phyloP scores from a whole-genome alignment of 2,797 vertebrate species.

The Sebastes itinus region DNA sequence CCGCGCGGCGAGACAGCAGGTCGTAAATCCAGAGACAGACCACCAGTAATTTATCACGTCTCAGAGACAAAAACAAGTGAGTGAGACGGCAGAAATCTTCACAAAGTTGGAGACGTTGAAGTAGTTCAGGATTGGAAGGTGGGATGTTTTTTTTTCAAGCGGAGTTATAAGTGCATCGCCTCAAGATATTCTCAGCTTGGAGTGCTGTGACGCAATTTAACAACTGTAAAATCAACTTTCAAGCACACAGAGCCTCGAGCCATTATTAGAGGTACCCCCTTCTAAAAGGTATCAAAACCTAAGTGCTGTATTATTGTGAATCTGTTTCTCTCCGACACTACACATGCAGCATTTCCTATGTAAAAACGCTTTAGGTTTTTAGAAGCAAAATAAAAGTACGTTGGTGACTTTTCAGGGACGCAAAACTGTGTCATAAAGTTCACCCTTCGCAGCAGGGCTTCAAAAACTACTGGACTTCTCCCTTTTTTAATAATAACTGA shows the following conservation, averaged over 20 bases:
- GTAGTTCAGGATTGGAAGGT: constrained; percentile 4
- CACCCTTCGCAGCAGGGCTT: background rate
- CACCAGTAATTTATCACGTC: constrained; percentile 60
- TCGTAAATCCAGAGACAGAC: constrained; percentile 70
- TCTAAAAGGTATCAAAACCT: constrained; percentile 23
- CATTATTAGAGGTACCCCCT: constrained; percentile 32
- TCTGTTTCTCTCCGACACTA: constrained; percentile 20
- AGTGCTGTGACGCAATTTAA: constrained; percentile 57
- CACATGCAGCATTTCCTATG: background rate
- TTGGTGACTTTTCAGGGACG: background rate
- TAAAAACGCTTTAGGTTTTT: constrained; percentile 7
- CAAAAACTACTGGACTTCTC: background rate
- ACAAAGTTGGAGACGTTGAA: constrained; percentile 38
- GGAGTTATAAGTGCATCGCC: constrained; percentile 32
- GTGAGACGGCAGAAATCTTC: constrained; percentile 33
- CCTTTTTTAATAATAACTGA: background rate
- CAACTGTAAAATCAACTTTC: constrained; percentile 70
- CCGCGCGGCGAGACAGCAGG: constrained; percentile 35
- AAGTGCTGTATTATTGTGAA: constrained; percentile 16
- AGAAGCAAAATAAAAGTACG: background rate
- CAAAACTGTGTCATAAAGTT: background rate
- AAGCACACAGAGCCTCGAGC: constrained; percentile 20
- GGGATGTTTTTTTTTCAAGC: constrained; percentile 11
- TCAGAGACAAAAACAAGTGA: constrained; percentile 54
- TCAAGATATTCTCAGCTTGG: constrained; percentile 37